Evolutionary conservation across 2,113 vertebrate genomes (phyloP).

Genomic region (Syngnathus floridae): DNA sequence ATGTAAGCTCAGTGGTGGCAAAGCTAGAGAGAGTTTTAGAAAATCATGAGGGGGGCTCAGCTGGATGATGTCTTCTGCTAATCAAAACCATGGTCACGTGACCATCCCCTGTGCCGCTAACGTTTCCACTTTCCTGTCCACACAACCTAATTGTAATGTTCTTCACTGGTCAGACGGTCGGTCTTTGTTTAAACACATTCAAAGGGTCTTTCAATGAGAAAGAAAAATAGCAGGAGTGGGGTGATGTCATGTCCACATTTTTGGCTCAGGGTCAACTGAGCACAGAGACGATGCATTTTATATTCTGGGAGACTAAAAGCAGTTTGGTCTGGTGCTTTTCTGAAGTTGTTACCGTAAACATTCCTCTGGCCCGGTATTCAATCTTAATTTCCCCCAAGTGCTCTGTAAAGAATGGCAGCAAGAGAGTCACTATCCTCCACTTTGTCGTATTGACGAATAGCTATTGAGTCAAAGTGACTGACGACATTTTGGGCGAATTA

Average conservation of each 20-base stretch:
- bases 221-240: neutral
- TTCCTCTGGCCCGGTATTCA: slow-evolving; percentile 18
- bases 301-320: slow-evolving; percentile 3
- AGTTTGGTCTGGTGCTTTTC: slow-evolving; percentile 12
- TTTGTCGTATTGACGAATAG: slow-evolving; percentile 39
- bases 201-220: slow-evolving; percentile 6
- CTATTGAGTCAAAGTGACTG: slow-evolving; percentile 36
- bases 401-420: slow-evolving; percentile 27
- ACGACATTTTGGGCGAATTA: slow-evolving; percentile 41
- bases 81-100: slow-evolving; percentile 21
- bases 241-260: neutral
- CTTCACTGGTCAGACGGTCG: slow-evolving; percentile 10
- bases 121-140: slow-evolving; percentile 22
- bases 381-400: slow-evolving; percentile 29
- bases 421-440: slow-evolving; percentile 22
- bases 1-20: slow-evolving; percentile 7
- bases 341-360: slow-evolving; percentile 26
- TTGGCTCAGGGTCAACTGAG: neutral
- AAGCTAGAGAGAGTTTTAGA: slow-evolving; percentile 7
- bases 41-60: slow-evolving; percentile 24
- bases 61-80: slow-evolving; percentile 20
- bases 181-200: slow-evolving; percentile 20
- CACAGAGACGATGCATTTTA: slow-evolving; percentile 13
- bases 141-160: slow-evolving; percentile 6
- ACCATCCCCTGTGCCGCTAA: slow-evolving; percentile 17